phyloP scores from a whole-genome alignment of 2,888 invertebrate genomes.

The Caenorhabditis angaria region DNA sequence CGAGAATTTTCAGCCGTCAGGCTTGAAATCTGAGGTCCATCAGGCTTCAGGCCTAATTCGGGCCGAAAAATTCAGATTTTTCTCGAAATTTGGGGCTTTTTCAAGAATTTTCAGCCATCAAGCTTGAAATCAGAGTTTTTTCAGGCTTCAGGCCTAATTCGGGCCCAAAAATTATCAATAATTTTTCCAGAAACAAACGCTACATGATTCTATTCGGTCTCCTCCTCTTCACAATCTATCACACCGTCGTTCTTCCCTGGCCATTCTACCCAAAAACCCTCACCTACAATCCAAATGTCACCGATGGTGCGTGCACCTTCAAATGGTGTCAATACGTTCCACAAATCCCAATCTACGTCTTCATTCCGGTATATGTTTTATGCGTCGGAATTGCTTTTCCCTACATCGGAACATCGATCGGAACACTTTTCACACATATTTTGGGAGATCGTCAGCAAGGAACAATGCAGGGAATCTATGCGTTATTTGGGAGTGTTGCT shows the following conservation, averaged over 20 bases:
- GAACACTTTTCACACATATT: conserved; percentile 48
- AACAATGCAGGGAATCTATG: conserved; percentile 50
- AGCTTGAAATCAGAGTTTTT: no score
- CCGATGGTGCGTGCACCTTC: conserved; percentile 47
- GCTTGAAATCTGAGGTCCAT: neutral
- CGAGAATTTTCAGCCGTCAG: neutral
- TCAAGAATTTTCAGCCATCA: no score
- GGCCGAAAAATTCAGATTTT: neutral
- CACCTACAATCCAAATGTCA: conserved; percentile 35
- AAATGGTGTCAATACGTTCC: conserved; percentile 45
- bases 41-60: neutral
- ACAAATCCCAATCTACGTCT: conserved; percentile 40
- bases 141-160: no score
- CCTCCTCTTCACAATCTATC: conserved; percentile 38
- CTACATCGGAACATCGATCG: conserved; percentile 47
- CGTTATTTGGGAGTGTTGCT: conserved; percentile 41
- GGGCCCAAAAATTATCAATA: no score
- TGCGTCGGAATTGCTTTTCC: conserved; percentile 51
- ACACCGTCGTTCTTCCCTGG: conserved; percentile 45
- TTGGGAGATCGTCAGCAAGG: conserved; percentile 56
- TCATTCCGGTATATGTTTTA: conserved; percentile 40
- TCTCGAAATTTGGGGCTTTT: no score
- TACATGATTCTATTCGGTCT: conserved; percentile 45
- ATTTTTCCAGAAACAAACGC: conserved; percentile 41
- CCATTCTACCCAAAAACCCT: conserved; percentile 44